Evolutionary conservation across 2,888 invertebrate species (phyloP).

Genomic region (Chloroclysta siterata): DNA sequence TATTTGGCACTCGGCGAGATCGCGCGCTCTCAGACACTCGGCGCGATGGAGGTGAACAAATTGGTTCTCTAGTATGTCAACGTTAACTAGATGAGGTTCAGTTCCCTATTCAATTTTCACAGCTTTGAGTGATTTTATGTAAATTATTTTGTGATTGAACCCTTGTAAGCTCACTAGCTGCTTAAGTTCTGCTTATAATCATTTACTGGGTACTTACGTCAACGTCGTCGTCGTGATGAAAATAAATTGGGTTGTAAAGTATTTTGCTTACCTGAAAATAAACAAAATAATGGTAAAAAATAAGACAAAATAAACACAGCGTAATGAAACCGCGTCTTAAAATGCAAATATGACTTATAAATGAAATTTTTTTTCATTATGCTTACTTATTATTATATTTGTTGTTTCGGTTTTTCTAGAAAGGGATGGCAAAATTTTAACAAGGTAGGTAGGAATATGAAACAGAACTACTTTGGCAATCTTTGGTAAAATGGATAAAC

Average conservation of each 20-base stretch:
- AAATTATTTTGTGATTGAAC: conserved; percentile 46
- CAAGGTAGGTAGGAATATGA: too few relatives aligned
- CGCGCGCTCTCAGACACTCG: conserved; percentile 66
- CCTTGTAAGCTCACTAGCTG: conserved; percentile 32
- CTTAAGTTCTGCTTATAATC: conserved; percentile 22
- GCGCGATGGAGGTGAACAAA: conserved; percentile 65
- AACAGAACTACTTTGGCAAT: not conserved
- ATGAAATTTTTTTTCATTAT: too few relatives aligned
- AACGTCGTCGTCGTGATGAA: conserved; percentile 15
- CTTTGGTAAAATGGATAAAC: not conserved
- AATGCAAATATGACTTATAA: too few relatives aligned
- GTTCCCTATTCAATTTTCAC: conserved; percentile 61
- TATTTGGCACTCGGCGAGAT: conserved; percentile 66
- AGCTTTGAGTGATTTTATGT: conserved; percentile 50
- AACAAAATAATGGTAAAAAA: conserved; percentile 19
- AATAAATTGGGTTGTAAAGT: conserved; percentile 24
- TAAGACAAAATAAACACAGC: conserved; percentile 7
- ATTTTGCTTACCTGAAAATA: conserved; percentile 53
- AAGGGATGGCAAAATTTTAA: too few relatives aligned
- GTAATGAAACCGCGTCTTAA: too few relatives aligned
- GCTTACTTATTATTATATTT: too few relatives aligned
- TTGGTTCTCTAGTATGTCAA: conserved; percentile 56
- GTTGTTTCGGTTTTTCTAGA: too few relatives aligned
- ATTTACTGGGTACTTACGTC: conserved; percentile 23
- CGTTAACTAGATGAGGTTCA: conserved; percentile 55